Evolutionary conservation across 2,797 vertebrate species (phyloP), one percentile per base, ranked within the genome.

Genomic region (Steatocranus sp.): DNA sequence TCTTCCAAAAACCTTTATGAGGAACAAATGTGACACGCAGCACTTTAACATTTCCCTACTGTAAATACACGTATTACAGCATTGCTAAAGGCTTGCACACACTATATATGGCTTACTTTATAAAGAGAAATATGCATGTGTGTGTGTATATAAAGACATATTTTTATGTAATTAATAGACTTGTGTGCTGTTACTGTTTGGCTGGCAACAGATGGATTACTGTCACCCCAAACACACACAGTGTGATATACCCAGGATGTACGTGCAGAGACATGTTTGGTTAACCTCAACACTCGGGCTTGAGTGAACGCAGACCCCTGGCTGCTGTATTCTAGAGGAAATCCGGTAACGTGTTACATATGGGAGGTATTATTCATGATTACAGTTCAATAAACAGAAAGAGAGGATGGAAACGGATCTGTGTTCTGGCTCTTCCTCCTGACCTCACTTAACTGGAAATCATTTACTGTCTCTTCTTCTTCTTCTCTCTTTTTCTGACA

Each of bases 341-440:
- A 91, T 93, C 89, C 90, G 84, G 84, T 93, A 90, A 91, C 83
- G 58, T 92, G 86, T 89, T 78, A 86, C 91, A 93, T 90, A 86
- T 87, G 91, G 81, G 82, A 87, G 83, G 83, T 84, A 91, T 91
- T 90, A 87, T 89, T 93, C 92, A 90, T 91, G 87, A 94, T 93
- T 91, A 89, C 91, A 91, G 81, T 90, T 93, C 91, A 89, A 93
- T 92, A 94, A 93, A 95, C 93, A 94, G 34, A 89, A 23, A 48
- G 83, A 84, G 86, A 82, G 81, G 82, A 81, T 91, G 93, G 89
- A 93, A 91, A 83, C 78, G 8, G 90, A 87, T 87, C 87, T 81
- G 87, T 14, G 80, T 63, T 85, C 81, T 17, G 27, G 83, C 73
- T 90, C 86, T 88, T 90, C 88, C 83, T 86, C 85, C 63, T 85